Base-by-base conservation (phyloP, 2,113 vertebrate genomes). In the Podiceps cristatus region DNA sequence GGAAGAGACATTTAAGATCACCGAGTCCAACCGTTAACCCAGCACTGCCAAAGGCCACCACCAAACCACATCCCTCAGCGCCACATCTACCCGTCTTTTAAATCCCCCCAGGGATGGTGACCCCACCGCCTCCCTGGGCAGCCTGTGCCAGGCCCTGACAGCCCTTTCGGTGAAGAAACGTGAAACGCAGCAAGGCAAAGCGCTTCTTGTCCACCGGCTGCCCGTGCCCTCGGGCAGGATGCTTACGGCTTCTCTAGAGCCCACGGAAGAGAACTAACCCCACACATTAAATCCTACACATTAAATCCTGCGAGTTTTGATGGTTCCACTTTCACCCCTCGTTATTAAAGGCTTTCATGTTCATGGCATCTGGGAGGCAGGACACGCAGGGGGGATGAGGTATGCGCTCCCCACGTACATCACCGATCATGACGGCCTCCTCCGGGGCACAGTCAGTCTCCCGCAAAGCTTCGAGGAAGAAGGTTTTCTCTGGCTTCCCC, bases 391-490 rank as follows among this genome's bases (percentile, higher is more conserved):
- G 9, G 62, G 71, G 67, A 15, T 59, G 24, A 47, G 52, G 22
- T 24, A 1, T 18, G 18, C 24, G 40, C 42, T 59, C 31, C 53
- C 18, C 49, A 98, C 99, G 84, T 97, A 99, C 99, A 18, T 99
- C 99, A 83, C 99, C 99, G 7, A 99, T 99, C 99, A 99, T 99
- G 90, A 99, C 10, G 0, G 99, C 98, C 96, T 99, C 99, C 93
- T 98, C 98, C 0, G 97, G 98, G 45, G 63, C 80, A 75, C 98
- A 99, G 96, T 25, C 97, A 4, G 97, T 97, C 20, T 98, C 98
- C 23, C 98, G 91, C 89, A 99, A 64, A 13, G 99, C 99, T 97
- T 99, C 99, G 24, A 99, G 96, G 97, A 99, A 99, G 95, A 99
- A 99, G 0, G 98, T 98, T 55, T 97, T 97, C 96, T 99, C 99